These are phyloP conservation scores for Andrena trimmerana DNA, from an alignment of 2,888 invertebrate genomes.

Conservation along the genomic window DNA sequence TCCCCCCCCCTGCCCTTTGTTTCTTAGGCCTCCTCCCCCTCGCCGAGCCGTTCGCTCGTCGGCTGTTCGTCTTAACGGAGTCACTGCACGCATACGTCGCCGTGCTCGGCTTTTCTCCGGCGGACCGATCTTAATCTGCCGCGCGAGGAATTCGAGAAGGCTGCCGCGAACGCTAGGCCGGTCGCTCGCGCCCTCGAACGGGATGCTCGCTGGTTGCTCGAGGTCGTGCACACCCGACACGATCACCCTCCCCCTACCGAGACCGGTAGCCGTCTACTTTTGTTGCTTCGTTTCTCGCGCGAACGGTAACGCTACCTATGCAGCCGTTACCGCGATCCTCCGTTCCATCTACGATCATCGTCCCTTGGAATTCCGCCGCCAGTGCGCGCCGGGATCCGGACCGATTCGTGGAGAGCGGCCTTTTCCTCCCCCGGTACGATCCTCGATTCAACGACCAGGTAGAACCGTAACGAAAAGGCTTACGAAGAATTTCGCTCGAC, in stretches of 20 bases:
- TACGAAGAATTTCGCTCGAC: conserved; percentile 9
- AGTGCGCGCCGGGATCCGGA: not conserved
- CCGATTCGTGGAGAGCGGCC: not conserved
- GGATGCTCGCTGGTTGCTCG: conserved; percentile 41
- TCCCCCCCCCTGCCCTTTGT: conserved; percentile 26
- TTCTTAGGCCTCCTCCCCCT: not conserved
- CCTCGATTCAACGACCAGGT: not conserved
- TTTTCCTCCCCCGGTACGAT: not conserved
- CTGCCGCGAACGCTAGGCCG: conserved; percentile 49
- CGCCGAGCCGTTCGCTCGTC: not conserved
- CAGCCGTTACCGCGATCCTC: conserved; percentile 3
- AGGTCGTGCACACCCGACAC: conserved; percentile 52
- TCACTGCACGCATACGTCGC: conserved; percentile 66
- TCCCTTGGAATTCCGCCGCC: not conserved
- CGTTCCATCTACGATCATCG: not conserved
- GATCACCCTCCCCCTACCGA: conserved; percentile 31
- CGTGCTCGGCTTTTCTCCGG: conserved; percentile 58
- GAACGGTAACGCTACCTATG: conserved; percentile 1
- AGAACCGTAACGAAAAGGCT: not conserved
- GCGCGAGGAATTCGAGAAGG: conserved; percentile 76
- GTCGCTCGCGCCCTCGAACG: conserved; percentile 40
- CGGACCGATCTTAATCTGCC: conserved; percentile 75
- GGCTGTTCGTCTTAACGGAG: conserved; percentile 57
- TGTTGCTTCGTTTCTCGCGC: conserved; percentile 41
- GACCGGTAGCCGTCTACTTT: conserved; percentile 61